Base-by-base conservation (phyloP, 2,888 invertebrate genomes). In the Uropetala carovei region DNA sequence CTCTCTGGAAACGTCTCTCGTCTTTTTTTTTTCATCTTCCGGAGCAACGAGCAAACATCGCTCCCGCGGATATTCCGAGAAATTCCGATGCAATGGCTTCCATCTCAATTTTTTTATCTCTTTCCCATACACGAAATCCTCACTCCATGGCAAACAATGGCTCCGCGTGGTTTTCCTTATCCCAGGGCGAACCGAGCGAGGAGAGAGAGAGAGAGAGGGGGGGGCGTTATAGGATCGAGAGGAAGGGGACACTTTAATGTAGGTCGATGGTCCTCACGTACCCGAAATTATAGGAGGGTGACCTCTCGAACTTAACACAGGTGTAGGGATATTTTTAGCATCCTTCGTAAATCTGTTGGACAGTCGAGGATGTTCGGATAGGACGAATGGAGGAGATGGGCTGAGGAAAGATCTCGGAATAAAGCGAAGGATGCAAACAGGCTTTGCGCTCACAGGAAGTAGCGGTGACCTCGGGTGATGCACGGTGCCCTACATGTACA, bases 11-110 rank as follows among this genome's bases (percentile, higher is more conserved):
- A 75, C 27, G 18, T 27, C 10, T n/a, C n/a, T 10, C 75, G 75
- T 22, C 10, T 22, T n/a, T 22, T 75, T 75, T 75, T 75, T 27
- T 75, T 22, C 0, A 18, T 18, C 68, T 68, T 68, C 68, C 68
- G 68, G 68, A 68, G 68, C n/a, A 64, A 14, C 22, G 22, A 75
- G 75, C 22, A 75, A 75, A 75, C 75, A 75, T 14, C 22, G 75
- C 75, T 27, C 11, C 11, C 75, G 27, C 27, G 27, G 75, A 75
- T 75, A 75, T 75, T 75, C 75, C 22, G 75, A 75, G 75, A 75
- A 75, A 75, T 75, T 75, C 75, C 75, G 13, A 75, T 75, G 75
- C 11, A 64, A 64, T 64, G 43, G 43, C 75, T n/a, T 75, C 68
- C 68, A 18, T 5, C 43, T 43, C 43, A 43, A 43, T 43, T 43